Evolutionary conservation across 2,888 invertebrate genomes (phyloP).

Genomic region (Trisateles emortualis): DNA sequence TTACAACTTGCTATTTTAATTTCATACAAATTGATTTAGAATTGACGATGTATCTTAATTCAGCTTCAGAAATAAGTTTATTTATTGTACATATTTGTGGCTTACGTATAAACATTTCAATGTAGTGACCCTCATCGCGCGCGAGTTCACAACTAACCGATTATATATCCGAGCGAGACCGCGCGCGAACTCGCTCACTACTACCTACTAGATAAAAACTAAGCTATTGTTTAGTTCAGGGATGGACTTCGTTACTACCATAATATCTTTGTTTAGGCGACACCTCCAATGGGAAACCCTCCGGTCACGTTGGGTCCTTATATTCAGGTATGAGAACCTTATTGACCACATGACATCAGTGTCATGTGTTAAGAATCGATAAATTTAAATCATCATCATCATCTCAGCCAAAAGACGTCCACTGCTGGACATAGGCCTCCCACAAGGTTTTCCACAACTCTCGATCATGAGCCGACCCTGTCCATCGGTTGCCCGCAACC

Average conservation of each 20-base stretch:
- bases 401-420: too few relatives aligned
- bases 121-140: conserved; percentile 29
- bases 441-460: too few relatives aligned
- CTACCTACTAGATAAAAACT: conserved; percentile 4
- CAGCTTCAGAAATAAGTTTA: conserved; percentile 9
- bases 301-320: too few relatives aligned
- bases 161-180: conserved; percentile 19
- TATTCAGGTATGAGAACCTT: too few relatives aligned
- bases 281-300: too few relatives aligned
- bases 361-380: too few relatives aligned
- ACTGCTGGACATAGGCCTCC: too few relatives aligned
- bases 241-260: neutral
- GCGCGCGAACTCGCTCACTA: neutral
- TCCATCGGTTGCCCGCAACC: too few relatives aligned
- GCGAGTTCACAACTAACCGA: conserved; percentile 21
- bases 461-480: too few relatives aligned
- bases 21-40: neutral
- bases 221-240: neutral
- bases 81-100: conserved; percentile 8
- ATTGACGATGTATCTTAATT: neutral
- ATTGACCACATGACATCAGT: too few relatives aligned
- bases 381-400: too few relatives aligned
- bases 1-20: too few relatives aligned
- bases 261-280: neutral
- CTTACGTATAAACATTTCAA: conserved; percentile 24